A percentile compares a stretch with the other conserved stretches of the same genome.
These are phyloP conservation scores for Tribolium freemani DNA, from an alignment of 2,888 invertebrate genomes.

Conservation along the genomic window DNA sequence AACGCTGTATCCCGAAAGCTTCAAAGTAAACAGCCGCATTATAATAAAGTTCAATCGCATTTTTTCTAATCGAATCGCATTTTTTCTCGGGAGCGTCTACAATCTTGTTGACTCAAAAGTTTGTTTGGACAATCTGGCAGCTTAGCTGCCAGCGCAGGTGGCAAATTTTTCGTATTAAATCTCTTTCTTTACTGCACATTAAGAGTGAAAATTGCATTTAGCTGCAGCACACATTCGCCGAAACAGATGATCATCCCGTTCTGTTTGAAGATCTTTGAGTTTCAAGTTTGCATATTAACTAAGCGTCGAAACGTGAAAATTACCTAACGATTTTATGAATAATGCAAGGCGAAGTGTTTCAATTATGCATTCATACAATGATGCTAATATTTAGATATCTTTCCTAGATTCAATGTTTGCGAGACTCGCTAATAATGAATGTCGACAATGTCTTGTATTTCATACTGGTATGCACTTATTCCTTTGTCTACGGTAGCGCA, in stretches of 20 bases:
- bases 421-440: slow-evolving; percentile 9
- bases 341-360: slow-evolving; percentile 53
- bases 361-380: slow-evolving; percentile 51
- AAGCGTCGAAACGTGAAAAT: slow-evolving; percentile 56
- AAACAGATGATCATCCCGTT: slow-evolving; percentile 28
- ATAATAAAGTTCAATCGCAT: slow-evolving; percentile 45
- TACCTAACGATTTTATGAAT: slow-evolving; percentile 58
- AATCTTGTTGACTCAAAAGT: slow-evolving; percentile 26
- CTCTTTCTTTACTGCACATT: no score
- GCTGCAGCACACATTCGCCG: slow-evolving; percentile 2
- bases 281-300: slow-evolving; percentile 48
- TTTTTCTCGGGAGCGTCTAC: slow-evolving; percentile 17
- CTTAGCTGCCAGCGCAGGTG: slow-evolving; percentile 20
- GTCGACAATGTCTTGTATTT: slow-evolving; percentile 27
- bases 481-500: slow-evolving; percentile 25
- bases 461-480: slow-evolving; percentile 25
- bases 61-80: no score
- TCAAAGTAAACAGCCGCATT: slow-evolving; percentile 43
- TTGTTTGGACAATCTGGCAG: slow-evolving; percentile 27
- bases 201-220: slow-evolving; percentile 1
- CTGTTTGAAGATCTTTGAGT: slow-evolving; percentile 39
- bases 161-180: slow-evolving; percentile 7
- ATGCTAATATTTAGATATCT: slow-evolving; percentile 50
- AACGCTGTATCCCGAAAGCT: slow-evolving; percentile 44
- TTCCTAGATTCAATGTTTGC: slow-evolving; percentile 18